Conservation (phyloP, 2,797 vertebrate genomes). For the Brachymystax lenok region DNA sequence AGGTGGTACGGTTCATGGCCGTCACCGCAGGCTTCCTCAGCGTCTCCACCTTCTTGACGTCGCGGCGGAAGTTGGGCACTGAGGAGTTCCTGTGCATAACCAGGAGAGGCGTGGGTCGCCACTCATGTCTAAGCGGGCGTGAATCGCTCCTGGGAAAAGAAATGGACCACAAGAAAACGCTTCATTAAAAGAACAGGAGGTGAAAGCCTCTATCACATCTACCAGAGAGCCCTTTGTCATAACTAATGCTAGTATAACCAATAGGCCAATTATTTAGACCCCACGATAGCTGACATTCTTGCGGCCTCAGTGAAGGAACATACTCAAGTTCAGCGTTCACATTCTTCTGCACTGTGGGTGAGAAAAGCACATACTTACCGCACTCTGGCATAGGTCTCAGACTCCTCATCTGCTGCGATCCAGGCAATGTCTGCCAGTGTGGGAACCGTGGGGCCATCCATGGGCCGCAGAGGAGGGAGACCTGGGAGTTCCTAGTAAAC, state of each 20-base stretch:
- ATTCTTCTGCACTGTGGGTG: too few species aligned
- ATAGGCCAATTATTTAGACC: too few species aligned
- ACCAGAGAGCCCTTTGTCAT: background rate
- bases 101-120: slow-evolving; percentile 94
- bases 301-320: too few species aligned
- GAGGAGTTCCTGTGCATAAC: slow-evolving; percentile 97
- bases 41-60: slow-evolving; percentile 90
- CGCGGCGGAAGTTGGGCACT: slow-evolving; percentile 93
- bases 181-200: background rate
- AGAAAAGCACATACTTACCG: slow-evolving; percentile 68
- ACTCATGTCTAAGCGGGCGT: slow-evolving; percentile 93
- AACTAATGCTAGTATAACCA: background rate
- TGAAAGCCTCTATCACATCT: background rate
- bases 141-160: slow-evolving; percentile 82
- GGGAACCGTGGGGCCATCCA: slow-evolving; percentile 87
- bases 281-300: too few species aligned
- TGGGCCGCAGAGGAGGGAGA: slow-evolving; percentile 79
- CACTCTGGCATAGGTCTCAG: slow-evolving; percentile 96
- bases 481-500: slow-evolving; percentile 86
- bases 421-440: slow-evolving; percentile 96
- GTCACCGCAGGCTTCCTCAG: slow-evolving; percentile 91
- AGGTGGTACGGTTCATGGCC: slow-evolving; percentile 90
- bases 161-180: too few species aligned
- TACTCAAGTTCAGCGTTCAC: too few species aligned
- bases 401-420: slow-evolving; percentile 96